phyloP scores from a whole-genome alignment of 2,113 vertebrate species.

The Acrocephalus kingi region DNA sequence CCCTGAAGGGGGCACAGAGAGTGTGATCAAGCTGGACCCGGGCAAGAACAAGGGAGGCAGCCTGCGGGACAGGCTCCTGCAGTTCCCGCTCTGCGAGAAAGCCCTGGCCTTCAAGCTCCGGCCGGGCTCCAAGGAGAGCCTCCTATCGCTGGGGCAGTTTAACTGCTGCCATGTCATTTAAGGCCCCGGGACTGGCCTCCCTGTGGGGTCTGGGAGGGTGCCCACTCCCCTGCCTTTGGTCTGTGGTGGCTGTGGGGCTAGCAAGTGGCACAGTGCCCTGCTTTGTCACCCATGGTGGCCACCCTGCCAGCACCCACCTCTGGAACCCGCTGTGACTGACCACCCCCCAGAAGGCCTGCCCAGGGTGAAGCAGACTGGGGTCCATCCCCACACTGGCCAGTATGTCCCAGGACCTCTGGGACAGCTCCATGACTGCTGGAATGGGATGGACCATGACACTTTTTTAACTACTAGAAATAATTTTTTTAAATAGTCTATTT shows the following conservation, averaged over 20 bases:
- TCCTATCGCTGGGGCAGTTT: constrained; percentile 86
- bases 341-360: not conserved
- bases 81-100: constrained; percentile 67
- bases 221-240: not conserved
- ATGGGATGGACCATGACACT: not conserved
- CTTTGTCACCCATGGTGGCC: not conserved
- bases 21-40: constrained; percentile 58
- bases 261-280: fast-evolving
- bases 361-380: not conserved
- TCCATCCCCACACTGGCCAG: fast-evolving
- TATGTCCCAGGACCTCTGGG: not conserved
- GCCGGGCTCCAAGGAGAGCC: constrained; percentile 79
- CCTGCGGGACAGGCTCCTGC: constrained; percentile 69
- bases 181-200: fast-evolving
- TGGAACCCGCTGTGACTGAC: not conserved
- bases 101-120: constrained; percentile 64
- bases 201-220: not conserved
- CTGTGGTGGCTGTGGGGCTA: not conserved
- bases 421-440: fast-evolving
- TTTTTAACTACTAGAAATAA: constrained; percentile 57
- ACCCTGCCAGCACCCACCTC: not conserved
- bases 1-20: not conserved
- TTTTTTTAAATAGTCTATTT: constrained; percentile 73
- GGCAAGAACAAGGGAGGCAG: constrained; percentile 79
- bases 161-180: constrained; percentile 90